Conservation (phyloP, 2,113 vertebrate species). For the Cinclus mexicanus region DNA sequence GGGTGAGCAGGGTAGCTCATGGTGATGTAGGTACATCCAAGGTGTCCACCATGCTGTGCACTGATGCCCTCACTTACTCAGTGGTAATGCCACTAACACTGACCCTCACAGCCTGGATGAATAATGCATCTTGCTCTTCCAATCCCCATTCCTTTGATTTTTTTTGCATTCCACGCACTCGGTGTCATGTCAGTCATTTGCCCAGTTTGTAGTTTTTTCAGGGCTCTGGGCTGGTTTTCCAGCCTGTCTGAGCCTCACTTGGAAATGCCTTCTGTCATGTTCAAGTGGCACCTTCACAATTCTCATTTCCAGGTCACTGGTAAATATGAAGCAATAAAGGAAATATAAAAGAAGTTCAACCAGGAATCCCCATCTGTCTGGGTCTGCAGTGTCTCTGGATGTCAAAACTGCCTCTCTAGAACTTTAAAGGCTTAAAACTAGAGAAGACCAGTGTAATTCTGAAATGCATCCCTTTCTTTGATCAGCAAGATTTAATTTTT, state of each 20-base stretch:
- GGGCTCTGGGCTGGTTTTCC: neutral
- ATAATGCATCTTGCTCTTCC: neutral
- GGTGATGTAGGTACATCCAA: neutral
- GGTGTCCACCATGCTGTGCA: neutral
- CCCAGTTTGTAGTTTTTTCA: neutral
- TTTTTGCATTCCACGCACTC: neutral
- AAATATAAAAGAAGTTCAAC: neutral
- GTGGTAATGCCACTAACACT: accelerated
- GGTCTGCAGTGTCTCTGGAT: neutral
- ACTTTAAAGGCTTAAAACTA: neutral
- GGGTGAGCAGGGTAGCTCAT: accelerated
- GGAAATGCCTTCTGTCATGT: neutral
- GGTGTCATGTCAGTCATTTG: neutral
- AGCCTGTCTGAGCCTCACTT: neutral
- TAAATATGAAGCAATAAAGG: neutral
- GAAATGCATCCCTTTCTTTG: neutral
- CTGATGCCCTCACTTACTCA: neutral
- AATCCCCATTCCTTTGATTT: neutral
- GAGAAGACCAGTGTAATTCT: neutral
- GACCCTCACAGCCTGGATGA: neutral
- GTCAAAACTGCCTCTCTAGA: neutral
- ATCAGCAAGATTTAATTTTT: neutral
- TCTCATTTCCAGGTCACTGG: neutral
- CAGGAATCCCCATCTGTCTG: neutral
- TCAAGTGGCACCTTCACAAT: neutral